A percentile compares a stretch with the other conserved stretches of the same genome.
Conservation (phyloP, 2,888 invertebrate genomes). For the Nezara viridula region DNA sequence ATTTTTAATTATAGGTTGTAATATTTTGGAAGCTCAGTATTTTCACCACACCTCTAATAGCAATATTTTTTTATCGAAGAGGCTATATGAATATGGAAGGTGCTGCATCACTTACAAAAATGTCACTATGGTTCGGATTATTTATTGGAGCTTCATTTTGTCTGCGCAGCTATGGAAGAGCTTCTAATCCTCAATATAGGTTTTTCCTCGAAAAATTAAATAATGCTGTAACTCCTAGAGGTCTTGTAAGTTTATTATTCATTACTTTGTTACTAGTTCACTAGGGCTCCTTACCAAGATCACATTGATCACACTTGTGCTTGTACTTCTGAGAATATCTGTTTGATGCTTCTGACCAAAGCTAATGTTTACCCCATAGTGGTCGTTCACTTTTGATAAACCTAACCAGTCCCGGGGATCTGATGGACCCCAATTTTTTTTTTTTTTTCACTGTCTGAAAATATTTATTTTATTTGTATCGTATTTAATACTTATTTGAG, state of each 20-base stretch:
- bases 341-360: too few relatives aligned
- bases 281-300: too few relatives aligned
- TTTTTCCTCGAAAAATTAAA: conserved; percentile 77
- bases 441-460: too few relatives aligned
- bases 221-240: conserved; percentile 68
- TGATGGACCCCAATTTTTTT: too few relatives aligned
- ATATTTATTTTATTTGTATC: too few relatives aligned
- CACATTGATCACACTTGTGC: too few relatives aligned
- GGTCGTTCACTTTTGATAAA: too few relatives aligned
- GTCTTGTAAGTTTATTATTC: conserved; percentile 50
- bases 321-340: too few relatives aligned
- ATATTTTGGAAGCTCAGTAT: conserved; percentile 79
- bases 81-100: conserved; percentile 76
- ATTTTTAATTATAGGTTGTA: conserved; percentile 72
- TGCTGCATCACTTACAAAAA: conserved; percentile 73
- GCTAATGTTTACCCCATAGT: too few relatives aligned
- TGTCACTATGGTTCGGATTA: conserved; percentile 77
- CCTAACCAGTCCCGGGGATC: too few relatives aligned
- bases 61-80: conserved; percentile 79
- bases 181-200: conserved; percentile 78
- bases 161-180: conserved; percentile 78
- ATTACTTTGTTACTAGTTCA: neutral
- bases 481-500: too few relatives aligned
- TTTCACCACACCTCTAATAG: conserved; percentile 82
- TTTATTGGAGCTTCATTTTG: conserved; percentile 77